Evolutionary conservation across 1,140 invertebrate species (phyloP).

Genomic region (Lineus longissimus): DNA sequence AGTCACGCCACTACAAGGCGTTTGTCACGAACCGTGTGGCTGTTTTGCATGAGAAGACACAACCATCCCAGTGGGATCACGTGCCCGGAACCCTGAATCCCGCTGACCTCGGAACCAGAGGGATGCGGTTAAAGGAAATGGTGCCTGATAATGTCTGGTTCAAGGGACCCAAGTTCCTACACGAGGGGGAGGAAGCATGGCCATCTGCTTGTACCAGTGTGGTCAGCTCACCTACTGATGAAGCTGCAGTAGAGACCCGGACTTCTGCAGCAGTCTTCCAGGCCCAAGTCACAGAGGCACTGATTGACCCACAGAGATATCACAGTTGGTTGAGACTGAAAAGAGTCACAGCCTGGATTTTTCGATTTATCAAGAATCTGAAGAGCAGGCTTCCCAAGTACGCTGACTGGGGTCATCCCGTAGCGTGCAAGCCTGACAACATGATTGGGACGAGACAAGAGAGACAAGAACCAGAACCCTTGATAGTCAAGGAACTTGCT

Average conservation of each 20-base stretch:
- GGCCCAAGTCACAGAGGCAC: not conserved
- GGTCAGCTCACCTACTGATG: not conserved
- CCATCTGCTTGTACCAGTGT: not conserved
- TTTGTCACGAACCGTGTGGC: slow-evolving; percentile 50
- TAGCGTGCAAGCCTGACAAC: not conserved
- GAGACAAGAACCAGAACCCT: not conserved
- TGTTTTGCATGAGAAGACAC: slow-evolving; percentile 30
- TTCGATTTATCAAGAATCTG: slow-evolving; percentile 13
- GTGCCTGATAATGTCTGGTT: not conserved
- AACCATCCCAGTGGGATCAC: not conserved
- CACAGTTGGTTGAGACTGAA: slow-evolving; percentile 10
- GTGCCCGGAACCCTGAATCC: slow-evolving; percentile 1
- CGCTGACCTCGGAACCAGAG: slow-evolving; percentile 1
- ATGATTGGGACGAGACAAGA: not conserved
- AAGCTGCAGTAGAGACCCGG: not conserved
- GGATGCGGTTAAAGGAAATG: not conserved
- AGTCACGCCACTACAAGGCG: slow-evolving; percentile 36
- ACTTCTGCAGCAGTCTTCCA: not conserved
- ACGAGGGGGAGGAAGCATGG: slow-evolving; percentile 2
- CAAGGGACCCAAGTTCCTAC: not conserved
- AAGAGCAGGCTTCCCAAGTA: not conserved
- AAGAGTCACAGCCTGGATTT: slow-evolving; percentile 13
- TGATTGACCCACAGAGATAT: slow-evolving; percentile 2
- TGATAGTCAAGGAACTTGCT: slow-evolving; percentile 2
- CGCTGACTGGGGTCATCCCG: too few species aligned